Percentiles rank a stretch among this genome's conserved stretches.
Evolutionary conservation across 2,113 vertebrate species (phyloP).

Genomic region (Anguilla japonica): DNA sequence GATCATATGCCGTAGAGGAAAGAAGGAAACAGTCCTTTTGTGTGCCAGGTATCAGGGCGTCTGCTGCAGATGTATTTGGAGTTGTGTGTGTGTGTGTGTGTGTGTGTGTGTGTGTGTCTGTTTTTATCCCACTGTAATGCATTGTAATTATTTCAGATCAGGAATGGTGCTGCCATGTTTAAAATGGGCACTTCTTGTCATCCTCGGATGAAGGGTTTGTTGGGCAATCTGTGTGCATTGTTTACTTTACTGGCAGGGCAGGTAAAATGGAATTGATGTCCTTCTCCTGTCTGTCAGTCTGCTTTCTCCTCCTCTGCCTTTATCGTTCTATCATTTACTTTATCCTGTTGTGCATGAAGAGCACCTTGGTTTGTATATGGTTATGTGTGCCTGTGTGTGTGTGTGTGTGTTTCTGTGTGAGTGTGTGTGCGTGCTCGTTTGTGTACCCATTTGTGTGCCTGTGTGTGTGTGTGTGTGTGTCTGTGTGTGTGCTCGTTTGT

Average conservation of each 20-base stretch:
- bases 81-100: not conserved
- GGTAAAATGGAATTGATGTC: slow-evolving; percentile 51
- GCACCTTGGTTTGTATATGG: slow-evolving; percentile 69
- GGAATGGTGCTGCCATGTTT: not conserved
- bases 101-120: not conserved
- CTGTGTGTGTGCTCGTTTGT: slow-evolving; percentile 45
- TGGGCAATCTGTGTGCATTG: slow-evolving; percentile 42
- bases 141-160: not conserved
- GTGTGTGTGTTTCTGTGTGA: slow-evolving; percentile 48
- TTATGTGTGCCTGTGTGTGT: slow-evolving; percentile 25
- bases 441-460: slow-evolving; percentile 33
- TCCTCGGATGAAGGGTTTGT: slow-evolving; percentile 61
- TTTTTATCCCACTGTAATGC: not conserved
- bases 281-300: slow-evolving; percentile 45
- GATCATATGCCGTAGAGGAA: not conserved
- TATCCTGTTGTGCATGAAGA: slow-evolving; percentile 74
- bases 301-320: slow-evolving; percentile 35
- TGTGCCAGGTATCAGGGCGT: not conserved
- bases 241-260: slow-evolving; percentile 52
- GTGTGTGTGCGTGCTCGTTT: slow-evolving; percentile 18
- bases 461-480: not conserved
- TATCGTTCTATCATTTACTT: slow-evolving; percentile 65
- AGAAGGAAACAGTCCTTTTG: not conserved
- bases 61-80: not conserved
- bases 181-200: slow-evolving; percentile 39